phyloP scores from a whole-genome alignment of 2,888 invertebrate genomes.

The Heliothis peltigera region DNA sequence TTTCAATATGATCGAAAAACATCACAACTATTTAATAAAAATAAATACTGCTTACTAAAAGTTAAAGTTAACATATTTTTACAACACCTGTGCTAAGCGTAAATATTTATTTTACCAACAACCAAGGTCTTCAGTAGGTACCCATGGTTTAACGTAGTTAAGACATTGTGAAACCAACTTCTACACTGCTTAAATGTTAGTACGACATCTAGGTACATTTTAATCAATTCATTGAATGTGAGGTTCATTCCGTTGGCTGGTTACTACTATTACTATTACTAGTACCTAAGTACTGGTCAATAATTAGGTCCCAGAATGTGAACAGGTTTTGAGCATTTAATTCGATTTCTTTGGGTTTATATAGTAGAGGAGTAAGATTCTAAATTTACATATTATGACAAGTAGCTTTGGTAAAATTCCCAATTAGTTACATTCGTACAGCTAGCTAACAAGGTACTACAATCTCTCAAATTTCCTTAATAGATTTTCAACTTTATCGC shows the following conservation, averaged over 20 bases:
- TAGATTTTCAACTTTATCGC: too few relatives aligned
- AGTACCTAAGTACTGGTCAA: background rate
- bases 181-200: slow-evolving; percentile 3
- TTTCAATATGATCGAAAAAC: background rate
- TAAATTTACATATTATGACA: too few relatives aligned
- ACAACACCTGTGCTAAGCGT: slow-evolving; percentile 9
- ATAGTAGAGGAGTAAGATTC: too few relatives aligned
- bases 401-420: background rate
- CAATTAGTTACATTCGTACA: background rate
- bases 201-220: slow-evolving; percentile 3
- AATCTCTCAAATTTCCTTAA: too few relatives aligned
- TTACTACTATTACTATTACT: too few relatives aligned
- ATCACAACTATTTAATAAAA: background rate
- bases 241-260: slow-evolving; percentile 2
- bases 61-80: background rate
- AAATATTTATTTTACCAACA: slow-evolving; percentile 22
- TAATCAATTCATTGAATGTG: slow-evolving; percentile 12
- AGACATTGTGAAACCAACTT: slow-evolving; percentile 19
- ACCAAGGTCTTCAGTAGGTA: slow-evolving; percentile 20
- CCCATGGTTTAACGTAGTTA: background rate
- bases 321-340: slow-evolving; percentile 9
- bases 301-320: background rate
- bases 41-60: background rate
- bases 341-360: background rate
- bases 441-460: too few relatives aligned